A percentile compares a stretch with the other conserved stretches of the same genome.
Conservation (phyloP, 2,797 vertebrate species). For the Sebastolobus altivelis region DNA sequence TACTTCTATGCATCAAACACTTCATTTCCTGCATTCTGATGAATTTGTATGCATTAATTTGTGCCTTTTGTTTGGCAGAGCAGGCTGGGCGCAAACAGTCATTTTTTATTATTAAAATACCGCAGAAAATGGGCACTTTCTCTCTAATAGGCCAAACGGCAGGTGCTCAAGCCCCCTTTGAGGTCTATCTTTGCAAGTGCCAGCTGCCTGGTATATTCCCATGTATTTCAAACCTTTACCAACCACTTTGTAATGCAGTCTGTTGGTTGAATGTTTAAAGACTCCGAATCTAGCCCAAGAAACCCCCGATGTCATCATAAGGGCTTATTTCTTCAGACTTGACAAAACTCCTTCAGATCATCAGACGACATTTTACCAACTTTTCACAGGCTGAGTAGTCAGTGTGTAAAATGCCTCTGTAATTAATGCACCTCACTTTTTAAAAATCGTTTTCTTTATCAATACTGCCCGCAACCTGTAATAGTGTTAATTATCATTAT, state of each 20-base stretch:
- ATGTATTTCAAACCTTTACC: neutral
- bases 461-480: neutral
- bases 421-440: neutral
- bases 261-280: neutral
- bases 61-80: no score
- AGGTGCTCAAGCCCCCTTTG: no score
- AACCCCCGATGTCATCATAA: neutral
- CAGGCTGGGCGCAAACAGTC: no score
- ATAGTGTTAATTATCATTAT: neutral
- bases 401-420: neutral
- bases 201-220: neutral
- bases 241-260: neutral
- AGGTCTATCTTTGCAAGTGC: no score
- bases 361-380: neutral
- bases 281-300: neutral
- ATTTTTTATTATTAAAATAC: no score
- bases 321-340: neutral
- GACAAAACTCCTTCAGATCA: neutral
- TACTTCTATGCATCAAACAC: no score
- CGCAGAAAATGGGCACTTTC: no score
- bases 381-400: neutral
- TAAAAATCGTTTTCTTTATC: neutral
- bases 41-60: no score
- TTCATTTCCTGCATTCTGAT: no score
- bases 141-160: no score